Conservation (phyloP, 2,888 invertebrate species). For the Erebia epiphron region DNA sequence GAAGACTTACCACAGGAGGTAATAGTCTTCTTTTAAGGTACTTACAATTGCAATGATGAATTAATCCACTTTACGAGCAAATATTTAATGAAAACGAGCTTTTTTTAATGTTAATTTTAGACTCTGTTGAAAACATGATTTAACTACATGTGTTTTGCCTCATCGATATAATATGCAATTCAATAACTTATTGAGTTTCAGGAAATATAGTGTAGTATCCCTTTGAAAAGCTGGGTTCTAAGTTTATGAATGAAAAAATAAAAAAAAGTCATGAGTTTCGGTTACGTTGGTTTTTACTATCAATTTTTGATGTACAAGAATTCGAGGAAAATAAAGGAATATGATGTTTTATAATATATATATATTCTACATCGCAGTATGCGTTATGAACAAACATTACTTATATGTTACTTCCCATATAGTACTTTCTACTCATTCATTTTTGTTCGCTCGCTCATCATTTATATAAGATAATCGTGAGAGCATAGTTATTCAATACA, state of each 20-base stretch:
- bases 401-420: slow-evolving; percentile 78
- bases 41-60: too few species aligned
- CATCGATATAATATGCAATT: too few species aligned
- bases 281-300: slow-evolving; percentile 83
- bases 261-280: slow-evolving; percentile 74
- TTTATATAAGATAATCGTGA: slow-evolving; percentile 61
- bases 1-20: too few species aligned
- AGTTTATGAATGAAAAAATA: slow-evolving; percentile 47
- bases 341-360: slow-evolving; percentile 77
- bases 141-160: too few species aligned
- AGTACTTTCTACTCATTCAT: slow-evolving; percentile 77
- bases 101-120: too few species aligned
- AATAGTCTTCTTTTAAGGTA: too few species aligned
- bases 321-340: slow-evolving; percentile 81
- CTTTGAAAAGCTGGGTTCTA: slow-evolving; percentile 7
- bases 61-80: too few species aligned
- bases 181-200: background rate
- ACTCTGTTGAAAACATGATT: too few species aligned
- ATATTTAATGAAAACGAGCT: too few species aligned
- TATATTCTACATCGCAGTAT: slow-evolving; percentile 81
- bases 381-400: slow-evolving; percentile 80
- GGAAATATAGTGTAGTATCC: background rate
- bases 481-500: slow-evolving; percentile 67
- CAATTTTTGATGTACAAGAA: slow-evolving; percentile 83
- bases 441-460: slow-evolving; percentile 76